Evolutionary conservation across 35 echinoderm and acorn worm species (phyloP), one percentile per base, ranked within the genome.

Genomic region (Stichopus chloronotus): DNA sequence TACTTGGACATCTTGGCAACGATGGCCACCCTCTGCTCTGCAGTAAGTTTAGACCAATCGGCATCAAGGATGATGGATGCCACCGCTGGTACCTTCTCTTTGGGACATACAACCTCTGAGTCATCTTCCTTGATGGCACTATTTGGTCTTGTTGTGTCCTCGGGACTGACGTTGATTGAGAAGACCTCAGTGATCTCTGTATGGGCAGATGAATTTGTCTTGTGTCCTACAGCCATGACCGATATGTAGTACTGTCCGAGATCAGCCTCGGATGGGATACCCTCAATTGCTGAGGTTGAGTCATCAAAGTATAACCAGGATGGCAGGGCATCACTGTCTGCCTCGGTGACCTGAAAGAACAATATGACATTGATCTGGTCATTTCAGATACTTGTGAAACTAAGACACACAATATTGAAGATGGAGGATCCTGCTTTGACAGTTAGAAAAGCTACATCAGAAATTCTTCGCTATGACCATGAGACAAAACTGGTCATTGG

Each of bases 51-150:
- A 13, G 94, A 94, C 94, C 95, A 96, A 52, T 99, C 95, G 16
- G 97, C 97, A 99, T 99, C 97, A 19, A 99, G 95, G 56, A 99
- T 91, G 90, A 99, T 96, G 10, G 95, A 93, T 83, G 97, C 97
- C 56, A 96, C 92, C 23, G 76, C 94, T 77, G 90, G 90, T 52
- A 95, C 72, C 55, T 96, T 92, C 25, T 95, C 95, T 72, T 90
- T 56, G 52, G 90, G 82, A 69, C 97, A 99, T 55, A 80, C 83
- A 6, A 93, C 92, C 69, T 82, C 95, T 7, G 83, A 80, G 72
- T 92, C 72, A 80, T 88, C 68, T 87, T 96, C 87, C 63, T 85
- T 19, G 92, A 91, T 25, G 88, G 90, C 71, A 22, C 82, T 58
- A 89, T 89, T 89, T 72, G 87, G 59, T 89, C 87, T 69, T 5